phyloP scores from a whole-genome alignment of 1,140 invertebrate species.

The Brachionus manjavacas region DNA sequence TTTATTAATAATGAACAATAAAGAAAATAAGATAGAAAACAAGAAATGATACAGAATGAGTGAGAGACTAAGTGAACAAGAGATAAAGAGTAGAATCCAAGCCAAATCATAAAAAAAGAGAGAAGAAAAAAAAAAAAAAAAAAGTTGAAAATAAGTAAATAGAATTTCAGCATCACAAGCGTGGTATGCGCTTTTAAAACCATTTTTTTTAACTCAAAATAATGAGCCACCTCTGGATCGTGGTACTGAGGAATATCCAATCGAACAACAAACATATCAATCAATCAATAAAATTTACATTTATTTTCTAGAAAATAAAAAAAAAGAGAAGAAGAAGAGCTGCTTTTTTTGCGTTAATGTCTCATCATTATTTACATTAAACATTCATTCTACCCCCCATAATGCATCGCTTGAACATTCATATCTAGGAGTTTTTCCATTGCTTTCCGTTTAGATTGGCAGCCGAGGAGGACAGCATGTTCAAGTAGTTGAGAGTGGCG shows the following conservation, averaged over 20 bases:
- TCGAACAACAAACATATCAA: background rate
- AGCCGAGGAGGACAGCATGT: background rate
- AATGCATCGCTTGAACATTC: too few relatives aligned
- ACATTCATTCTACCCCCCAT: conserved; percentile 3
- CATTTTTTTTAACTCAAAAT: background rate
- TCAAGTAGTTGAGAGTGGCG: background rate
- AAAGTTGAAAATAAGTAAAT: background rate
- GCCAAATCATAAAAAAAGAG: background rate
- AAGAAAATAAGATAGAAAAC: background rate
- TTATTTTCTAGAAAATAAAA: background rate
- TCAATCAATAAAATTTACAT: conserved; percentile 3
- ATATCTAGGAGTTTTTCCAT: conserved; percentile 32
- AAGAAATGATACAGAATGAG: background rate
- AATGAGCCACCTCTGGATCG: background rate
- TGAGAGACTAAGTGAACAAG: background rate
- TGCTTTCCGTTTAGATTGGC: background rate
- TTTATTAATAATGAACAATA: background rate
- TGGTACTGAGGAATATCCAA: background rate
- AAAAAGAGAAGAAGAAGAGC: background rate
- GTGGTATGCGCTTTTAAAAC: background rate
- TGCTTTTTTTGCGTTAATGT: background rate
- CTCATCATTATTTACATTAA: conserved; percentile 33
- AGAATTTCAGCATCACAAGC: background rate
- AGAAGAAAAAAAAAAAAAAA: background rate
- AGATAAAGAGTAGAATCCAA: background rate